Evolutionary conservation across 2,797 vertebrate genomes (phyloP).

Genomic region (Aselliscus stoliczkanus): DNA sequence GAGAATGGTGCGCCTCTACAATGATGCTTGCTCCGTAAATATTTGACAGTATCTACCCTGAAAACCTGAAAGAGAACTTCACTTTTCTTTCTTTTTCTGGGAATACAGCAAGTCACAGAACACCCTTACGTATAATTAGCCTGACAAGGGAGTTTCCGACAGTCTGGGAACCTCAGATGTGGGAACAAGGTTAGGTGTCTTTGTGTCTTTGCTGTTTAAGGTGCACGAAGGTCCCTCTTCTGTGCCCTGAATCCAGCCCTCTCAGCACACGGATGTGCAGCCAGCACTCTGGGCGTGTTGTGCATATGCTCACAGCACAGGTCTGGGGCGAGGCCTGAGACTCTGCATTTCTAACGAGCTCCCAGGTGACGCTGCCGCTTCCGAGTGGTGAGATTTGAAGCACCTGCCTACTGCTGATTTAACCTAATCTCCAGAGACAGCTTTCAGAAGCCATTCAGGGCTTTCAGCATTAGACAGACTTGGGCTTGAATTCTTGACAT

Average conservation of each 20-base stretch:
- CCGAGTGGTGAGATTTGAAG: fast-evolving
- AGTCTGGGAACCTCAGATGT: not conserved
- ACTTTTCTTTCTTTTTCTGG: slow-evolving; percentile 68
- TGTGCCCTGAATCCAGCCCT: not conserved
- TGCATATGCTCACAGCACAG: fast-evolving
- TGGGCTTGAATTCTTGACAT: not conserved
- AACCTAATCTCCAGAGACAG: fast-evolving
- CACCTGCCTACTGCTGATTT: fast-evolving
- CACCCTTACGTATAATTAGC: slow-evolving; percentile 58
- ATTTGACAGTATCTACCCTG: slow-evolving; percentile 72
- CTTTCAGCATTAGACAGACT: not conserved
- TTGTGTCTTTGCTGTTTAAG: not conserved
- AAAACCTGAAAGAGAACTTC: slow-evolving; percentile 72
- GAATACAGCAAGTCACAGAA: slow-evolving; percentile 62
- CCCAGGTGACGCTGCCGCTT: not conserved
- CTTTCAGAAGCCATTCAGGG: not conserved
- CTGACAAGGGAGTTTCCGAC: slow-evolving; percentile 79
- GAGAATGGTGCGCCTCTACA: slow-evolving; percentile 42
- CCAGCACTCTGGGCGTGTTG: fast-evolving
- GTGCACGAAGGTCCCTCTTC: not conserved
- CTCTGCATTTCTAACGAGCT: not conserved
- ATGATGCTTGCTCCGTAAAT: slow-evolving; percentile 74
- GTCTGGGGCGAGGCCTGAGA: not conserved
- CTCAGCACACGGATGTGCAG: fast-evolving
- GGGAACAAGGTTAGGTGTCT: not conserved